Conservation (phyloP, 2,113 vertebrate species). For the Lepisosteus oculatus region DNA sequence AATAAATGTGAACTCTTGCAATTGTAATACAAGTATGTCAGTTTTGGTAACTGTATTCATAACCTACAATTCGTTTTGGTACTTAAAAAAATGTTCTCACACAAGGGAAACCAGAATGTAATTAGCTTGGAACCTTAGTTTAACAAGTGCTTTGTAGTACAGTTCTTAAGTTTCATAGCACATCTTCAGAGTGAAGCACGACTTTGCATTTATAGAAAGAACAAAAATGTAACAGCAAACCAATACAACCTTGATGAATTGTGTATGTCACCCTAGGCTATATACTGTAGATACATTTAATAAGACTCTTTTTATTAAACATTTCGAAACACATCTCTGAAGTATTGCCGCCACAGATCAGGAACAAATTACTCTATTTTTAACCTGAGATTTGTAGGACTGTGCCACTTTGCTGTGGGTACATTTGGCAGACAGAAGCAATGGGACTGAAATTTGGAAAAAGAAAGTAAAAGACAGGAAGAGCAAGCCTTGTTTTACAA, state of each 20-base stretch:
- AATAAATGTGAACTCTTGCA: no score
- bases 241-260: constrained; percentile 67
- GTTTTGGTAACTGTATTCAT: neutral
- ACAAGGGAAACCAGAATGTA: constrained; percentile 35
- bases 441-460: constrained; percentile 23
- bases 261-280: constrained; percentile 67
- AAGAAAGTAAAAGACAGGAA: constrained; percentile 21
- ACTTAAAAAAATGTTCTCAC: constrained; percentile 28
- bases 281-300: constrained; percentile 49
- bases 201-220: constrained; percentile 62
- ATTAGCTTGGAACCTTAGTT: constrained; percentile 51
- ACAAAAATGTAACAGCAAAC: constrained; percentile 50
- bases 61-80: constrained; percentile 16
- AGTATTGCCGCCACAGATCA: constrained; percentile 47
- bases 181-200: constrained; percentile 55
- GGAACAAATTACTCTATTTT: constrained; percentile 37
- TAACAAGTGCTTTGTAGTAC: constrained; percentile 61
- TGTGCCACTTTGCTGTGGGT: constrained; percentile 35
- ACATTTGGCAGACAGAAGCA: constrained; percentile 25
- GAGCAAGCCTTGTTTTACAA: constrained; percentile 40
- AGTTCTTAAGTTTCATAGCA: constrained; percentile 54
- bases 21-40: no score
- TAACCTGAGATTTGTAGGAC: constrained; percentile 32
- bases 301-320: constrained; percentile 48
- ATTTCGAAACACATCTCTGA: constrained; percentile 47